These are phyloP conservation scores for Scarus forsteni DNA, from an alignment of 2,797 vertebrate genomes.

Conservation along the genomic window DNA sequence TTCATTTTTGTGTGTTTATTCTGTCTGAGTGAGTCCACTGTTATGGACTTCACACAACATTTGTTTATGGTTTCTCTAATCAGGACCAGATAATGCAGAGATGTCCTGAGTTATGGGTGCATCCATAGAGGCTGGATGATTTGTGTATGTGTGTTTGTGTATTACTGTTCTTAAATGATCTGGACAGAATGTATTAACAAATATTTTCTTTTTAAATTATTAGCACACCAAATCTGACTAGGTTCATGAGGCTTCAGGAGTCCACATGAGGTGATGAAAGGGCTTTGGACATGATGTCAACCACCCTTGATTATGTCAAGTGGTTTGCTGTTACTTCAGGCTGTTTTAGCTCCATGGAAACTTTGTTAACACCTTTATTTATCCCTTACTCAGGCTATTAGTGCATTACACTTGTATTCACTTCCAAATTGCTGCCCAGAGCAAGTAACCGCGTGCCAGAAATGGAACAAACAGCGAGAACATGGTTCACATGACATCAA, in stretches of 20 bases:
- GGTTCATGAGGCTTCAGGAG: conserved; percentile 35
- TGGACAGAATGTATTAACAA: conserved; percentile 35
- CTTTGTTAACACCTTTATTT: conserved; percentile 55
- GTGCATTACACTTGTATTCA: conserved; percentile 35
- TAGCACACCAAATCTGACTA: conserved; percentile 23
- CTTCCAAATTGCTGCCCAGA: conserved; percentile 40
- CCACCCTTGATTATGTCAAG: conserved; percentile 43
- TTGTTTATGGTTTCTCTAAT: conserved; percentile 81
- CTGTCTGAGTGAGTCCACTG: conserved; percentile 71
- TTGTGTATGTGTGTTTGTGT: conserved; percentile 10
- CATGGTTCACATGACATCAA: conserved; percentile 43
- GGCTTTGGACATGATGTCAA: conserved; percentile 48
- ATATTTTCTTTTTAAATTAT: conserved; percentile 38
- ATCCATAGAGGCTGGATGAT: conserved; percentile 60
- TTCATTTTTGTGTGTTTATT: conserved; percentile 71
- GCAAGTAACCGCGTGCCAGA: conserved; percentile 19
- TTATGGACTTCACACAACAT: conserved; percentile 78
- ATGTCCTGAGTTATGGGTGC: conserved; percentile 57
- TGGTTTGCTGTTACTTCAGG: conserved; percentile 33
- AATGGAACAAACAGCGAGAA: conserved; percentile 33
- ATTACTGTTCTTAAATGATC: conserved; percentile 28
- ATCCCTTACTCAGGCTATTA: conserved; percentile 37
- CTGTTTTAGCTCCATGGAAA: conserved; percentile 54
- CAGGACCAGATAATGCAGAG: conserved; percentile 76
- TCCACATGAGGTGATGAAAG: conserved; percentile 13